Percentiles rank a stretch among this genome's conserved stretches.
Conservation (phyloP, 2,797 vertebrate genomes). For the Clarias platycephalus region DNA sequence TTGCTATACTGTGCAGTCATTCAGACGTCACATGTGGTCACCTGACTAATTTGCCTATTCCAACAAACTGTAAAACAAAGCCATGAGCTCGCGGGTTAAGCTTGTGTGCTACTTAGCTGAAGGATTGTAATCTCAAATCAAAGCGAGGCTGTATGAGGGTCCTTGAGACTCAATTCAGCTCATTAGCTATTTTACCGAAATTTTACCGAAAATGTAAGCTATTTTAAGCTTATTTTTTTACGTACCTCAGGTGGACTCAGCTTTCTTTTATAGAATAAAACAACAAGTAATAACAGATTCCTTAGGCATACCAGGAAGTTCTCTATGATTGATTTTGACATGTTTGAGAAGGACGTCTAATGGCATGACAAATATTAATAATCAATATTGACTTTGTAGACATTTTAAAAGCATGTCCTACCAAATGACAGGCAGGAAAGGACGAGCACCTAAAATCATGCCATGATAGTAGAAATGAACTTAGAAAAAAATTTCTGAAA, state of each 20-base stretch:
- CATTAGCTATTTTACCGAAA: neutral
- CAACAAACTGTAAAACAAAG: neutral
- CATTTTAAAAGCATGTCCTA: slow-evolving; percentile 6
- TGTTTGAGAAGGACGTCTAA: neutral
- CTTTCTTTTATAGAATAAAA: slow-evolving; percentile 3
- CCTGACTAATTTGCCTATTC: slow-evolving; percentile 8
- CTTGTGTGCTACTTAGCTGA: neutral
- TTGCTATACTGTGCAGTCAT: neutral
- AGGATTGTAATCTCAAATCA: neutral
- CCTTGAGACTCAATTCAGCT: neutral
- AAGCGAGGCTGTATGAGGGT: too few species aligned
- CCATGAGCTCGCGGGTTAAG: neutral
- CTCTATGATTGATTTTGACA: neutral
- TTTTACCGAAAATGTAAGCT: too few species aligned
- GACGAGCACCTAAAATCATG: neutral
- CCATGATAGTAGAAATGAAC: too few species aligned
- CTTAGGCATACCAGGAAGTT: neutral
- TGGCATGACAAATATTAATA: neutral
- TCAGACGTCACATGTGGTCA: neutral
- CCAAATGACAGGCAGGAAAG: neutral
- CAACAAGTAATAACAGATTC: neutral
- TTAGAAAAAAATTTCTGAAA: neutral
- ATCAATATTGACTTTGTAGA: slow-evolving; percentile 2
- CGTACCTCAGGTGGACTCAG: neutral
- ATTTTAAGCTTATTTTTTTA: too few species aligned